Evolutionary conservation across 2,797 vertebrate species (phyloP), one percentile per base, ranked within the genome.

Genomic region (Oreochromis grahami): DNA sequence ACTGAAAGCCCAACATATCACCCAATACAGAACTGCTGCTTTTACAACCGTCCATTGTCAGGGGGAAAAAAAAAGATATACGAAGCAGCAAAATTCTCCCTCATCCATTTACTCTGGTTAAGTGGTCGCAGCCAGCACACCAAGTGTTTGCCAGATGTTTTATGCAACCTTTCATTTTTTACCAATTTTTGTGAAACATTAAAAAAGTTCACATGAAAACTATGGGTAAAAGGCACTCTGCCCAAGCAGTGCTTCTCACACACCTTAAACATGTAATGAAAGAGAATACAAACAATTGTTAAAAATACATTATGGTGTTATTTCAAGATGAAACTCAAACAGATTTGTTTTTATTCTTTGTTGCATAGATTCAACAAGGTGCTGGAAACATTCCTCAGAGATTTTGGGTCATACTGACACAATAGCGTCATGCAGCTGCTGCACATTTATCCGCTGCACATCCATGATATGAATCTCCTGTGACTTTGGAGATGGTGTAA

Each of bases 111-210:
- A 55, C 77, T 90, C 85, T 65, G 63, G 86, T 81, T 89, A 85
- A 84, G 79, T 89, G 87, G 80, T 89, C 74, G 80, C 84, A 78
- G 74, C 81, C 91, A 77, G 81, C 90, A 78, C 80, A 84, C 81
- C 76, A 80, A 90, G 87, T 91, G 85, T 90, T 85, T n/a, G 56
- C 93, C 94, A 93, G 90, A 91, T 90, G 89, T 92, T 88, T 86
- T 80, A 55, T 79, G 51, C 81, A 91, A 79, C 52, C 68, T 91
- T 89, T 92, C 82, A 91, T 87, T 86, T 92, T 91, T 86, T 84
- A 87, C 72, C 7, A 78, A 85, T 88, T 89, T 76, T 87, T 90
- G 72, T 86, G 89, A 90, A 14, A 84, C 48, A 87, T 87, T 77
- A 89, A 56, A 85, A 76, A 82, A 78, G 77, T 78, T 80, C 74